Evolutionary conservation across 1,140 invertebrate species (phyloP), one percentile per base, ranked within the genome.

Genomic region (Penaeus chinensis): DNA sequence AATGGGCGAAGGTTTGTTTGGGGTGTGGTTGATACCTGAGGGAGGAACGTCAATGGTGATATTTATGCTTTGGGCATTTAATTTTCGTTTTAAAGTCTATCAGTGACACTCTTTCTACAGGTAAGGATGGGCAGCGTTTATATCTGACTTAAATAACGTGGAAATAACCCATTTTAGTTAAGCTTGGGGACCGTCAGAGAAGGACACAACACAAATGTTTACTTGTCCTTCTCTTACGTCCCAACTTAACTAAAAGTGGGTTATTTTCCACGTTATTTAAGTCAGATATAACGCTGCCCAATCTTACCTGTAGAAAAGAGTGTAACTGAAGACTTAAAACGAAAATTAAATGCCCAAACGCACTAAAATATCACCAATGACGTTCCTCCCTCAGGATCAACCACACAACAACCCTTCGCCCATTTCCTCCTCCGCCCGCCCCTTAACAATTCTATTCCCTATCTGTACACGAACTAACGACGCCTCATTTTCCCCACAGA

Each of bases 311-410:
- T 77, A 62, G 27, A 60, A 60, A 63, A 63, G 71, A 84, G 47
- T n/a, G 71, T 37, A 62, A 84, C 24, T 62, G 83, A 37, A 76
- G 83, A 24, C 83, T 77, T 74, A 76, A 74, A 84, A 77, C 19
- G 42, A 77, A 62, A 84, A 77, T 77, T 77, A 77, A 84, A 76
- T 60, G 66, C 22, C 22, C 42, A 76, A 71, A 84, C 66, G 54
- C 83, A 84, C 83, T 54, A 84, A 84, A 77, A 84, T 84, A 77
- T 84, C 83, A 76, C 54, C 80, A 84, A 77, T 84, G 83, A 84
- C 83, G 83, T 84, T 71, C 74, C 83, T 37, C 83, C 83, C 83
- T 77, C 71, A 84, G 74, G 69, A 76, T 62, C 69, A 77, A 84
- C 83, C 83, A 62, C 83, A 84, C 47, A 62, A 84, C 83, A 62